Evolutionary conservation across 2,113 vertebrate species (phyloP), one percentile per base, ranked within the genome.

Genomic region (Pteruthius melanotis): DNA sequence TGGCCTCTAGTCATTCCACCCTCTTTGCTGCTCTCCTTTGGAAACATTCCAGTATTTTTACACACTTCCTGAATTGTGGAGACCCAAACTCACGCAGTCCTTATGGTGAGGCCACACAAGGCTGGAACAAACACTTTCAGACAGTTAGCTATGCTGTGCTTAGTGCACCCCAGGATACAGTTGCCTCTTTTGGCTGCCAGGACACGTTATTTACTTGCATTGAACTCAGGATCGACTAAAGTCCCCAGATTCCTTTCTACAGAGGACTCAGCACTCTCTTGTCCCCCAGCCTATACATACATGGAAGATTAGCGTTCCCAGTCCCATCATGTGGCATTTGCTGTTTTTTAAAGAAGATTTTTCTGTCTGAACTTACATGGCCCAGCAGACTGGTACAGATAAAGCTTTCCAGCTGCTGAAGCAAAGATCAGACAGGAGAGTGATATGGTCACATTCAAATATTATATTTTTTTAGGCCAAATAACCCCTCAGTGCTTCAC

Each of bases 281-380:
- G 13, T 59, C 5, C 12, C 37, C 5, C 10, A 37, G 2, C 15
- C 40, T 42, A 1, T 31, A 23, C 0, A 2, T 45, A 28, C 23
- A n/a, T 1, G 1, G 20, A 47, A 8, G 19, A 45, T 40, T 66
- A 24, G 7, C 22, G 9, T 81, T 59, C 16, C 23, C 28, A 5
- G 7, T 60, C 33, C 33, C 20, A 49, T 47, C 37, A 59, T 54
- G 35, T 80, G 39, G 6, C 9, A 33, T 56, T 60, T 50, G 12
- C 30, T 50, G 16, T 31, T 68, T 35, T 23, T 56, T 56, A 47
- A 59, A 69, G 53, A 18, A 44, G 13, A 35, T 28, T 90, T 40
- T 90, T 76, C 66, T 59, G 7, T 30, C 23, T 71, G 56, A 54
- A 33, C 11, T 64, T 33, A 40, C 2, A 24, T 31, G n/a, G 19